Evolutionary conservation across 37 sponge, comb jelly and placozoan species (phyloP), one percentile per base, ranked within the genome.

Genomic region (Chondrosia reniformis): DNA sequence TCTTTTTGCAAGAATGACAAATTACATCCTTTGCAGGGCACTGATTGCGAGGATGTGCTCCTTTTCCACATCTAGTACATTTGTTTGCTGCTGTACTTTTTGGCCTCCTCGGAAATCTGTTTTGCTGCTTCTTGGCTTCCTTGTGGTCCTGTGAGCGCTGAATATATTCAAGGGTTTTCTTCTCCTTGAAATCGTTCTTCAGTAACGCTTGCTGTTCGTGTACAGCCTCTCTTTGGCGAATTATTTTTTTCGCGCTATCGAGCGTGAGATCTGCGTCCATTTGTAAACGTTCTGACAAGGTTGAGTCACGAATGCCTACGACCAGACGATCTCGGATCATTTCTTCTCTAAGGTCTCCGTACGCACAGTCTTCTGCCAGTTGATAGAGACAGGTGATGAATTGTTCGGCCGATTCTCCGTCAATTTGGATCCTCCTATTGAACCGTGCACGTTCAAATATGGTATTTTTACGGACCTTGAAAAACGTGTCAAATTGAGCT

Each of bases 1-100:
- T 87, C 52, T 63, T 81, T 12, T 69, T 22, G 44, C 86, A 86
- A 17, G 69, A 59, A 32, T 72, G 59, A 34, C 87, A 87, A 40
- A 55, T 59, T 7, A 46, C 80, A 28, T 64, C 75, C 19, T 30
- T 73, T 2, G 80, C 85, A 46, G 85, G 79, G 45, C 85, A 85
- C 56, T 63, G 65, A 38, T 74, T 34, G 30, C 67, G 33, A 19
- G 33, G 41, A 36, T 79, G 67, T 0, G 65, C n/a, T 64, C 46
- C 67, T 45, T 28, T 21, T 28, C 80, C 66, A 66, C 80, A 79
- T 6, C 58, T 56, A 55, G 40, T 55, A 44, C 62, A 77, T 13
- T 59, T 59, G 9, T 30, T 30, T 4, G 3, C 5, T 21, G 27
- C 25, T 32, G 36, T 12, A 19, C 21, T 8, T 21, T 78, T 32